Base-by-base conservation (phyloP, 2,113 vertebrate species). In the Spermophilus dauricus region DNA sequence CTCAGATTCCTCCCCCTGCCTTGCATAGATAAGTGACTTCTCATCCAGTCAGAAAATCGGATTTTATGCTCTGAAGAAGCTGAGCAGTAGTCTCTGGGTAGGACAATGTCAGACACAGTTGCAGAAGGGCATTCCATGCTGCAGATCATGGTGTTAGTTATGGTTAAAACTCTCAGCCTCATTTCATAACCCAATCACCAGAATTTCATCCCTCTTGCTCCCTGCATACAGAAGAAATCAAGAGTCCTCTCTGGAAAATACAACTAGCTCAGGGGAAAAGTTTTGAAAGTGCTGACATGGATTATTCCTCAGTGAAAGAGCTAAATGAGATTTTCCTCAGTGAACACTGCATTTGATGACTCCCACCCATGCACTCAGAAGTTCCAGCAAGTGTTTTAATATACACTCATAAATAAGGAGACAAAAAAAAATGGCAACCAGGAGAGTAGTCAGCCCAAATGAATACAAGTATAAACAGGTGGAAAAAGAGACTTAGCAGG, bases 251-350 rank as follows among this genome's bases (percentile, higher is more conserved):
- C 58, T 89, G 51, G 24, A 69, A 82, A 94, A 91, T 34, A 86
- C 10, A 4, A 48, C 13, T 34, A 32, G n/a, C 12, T 93, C 45
- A 2, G 78, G 24, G 51, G 28, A 90, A 90, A 89, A 88, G 12
- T 65, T 87, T 30, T 89, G 65, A 86, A 93, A 56, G 13, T 86
- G 39, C 58, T 94, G 9, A 81, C 30, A 88, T 78, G 67, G 17
- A 78, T 32, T 4, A 91, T 63, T 94, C 10, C 26, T 78, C 39
- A 69, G 9, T 83, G 61, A 94, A 89, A 81, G 2, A 73, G 45
- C 4, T 75, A 37, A 93, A 83, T 10, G 76, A 75, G n/a, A 94
- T 89, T 89, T 69, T 45, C 56, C n/a, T 75, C 20, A 30, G 22
- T 61, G 73, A 72, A 51, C 10, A 84, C 18, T 63, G 39, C 12